Evolutionary conservation across 2,888 invertebrate species (phyloP).

Genomic region (Poecilus cupreus): DNA sequence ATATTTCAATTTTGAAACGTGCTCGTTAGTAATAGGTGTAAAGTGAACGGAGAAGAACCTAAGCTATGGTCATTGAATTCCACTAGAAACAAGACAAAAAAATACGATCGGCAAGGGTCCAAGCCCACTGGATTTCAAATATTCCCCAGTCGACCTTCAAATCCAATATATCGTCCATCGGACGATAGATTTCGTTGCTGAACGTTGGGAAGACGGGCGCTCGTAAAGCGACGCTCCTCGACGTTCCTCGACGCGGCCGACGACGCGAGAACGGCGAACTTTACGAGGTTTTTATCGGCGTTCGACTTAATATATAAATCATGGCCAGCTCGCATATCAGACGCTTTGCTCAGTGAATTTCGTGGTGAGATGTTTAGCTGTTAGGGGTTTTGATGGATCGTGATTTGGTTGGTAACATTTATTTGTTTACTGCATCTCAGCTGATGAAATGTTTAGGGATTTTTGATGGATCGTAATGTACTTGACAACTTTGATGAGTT

Average conservation of each 20-base stretch:
- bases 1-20: no score
- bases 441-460: no score
- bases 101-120: slow-evolving; percentile 23
- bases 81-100: background rate
- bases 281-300: slow-evolving; percentile 35
- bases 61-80: slow-evolving; percentile 36
- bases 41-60: no score
- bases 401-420: background rate
- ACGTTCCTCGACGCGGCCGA: background rate
- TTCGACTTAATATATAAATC: slow-evolving; percentile 27
- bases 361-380: background rate
- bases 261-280: slow-evolving; percentile 14
- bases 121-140: slow-evolving; percentile 34
- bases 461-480: no score
- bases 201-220: background rate
- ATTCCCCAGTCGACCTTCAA: slow-evolving; percentile 1
- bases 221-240: slow-evolving; percentile 11
- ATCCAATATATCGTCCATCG: slow-evolving; percentile 33
- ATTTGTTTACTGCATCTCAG: no score
- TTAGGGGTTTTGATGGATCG: slow-evolving; percentile 6
- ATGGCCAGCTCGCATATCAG: background rate
- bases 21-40: no score
- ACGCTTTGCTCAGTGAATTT: background rate
- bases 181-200: slow-evolving; percentile 14
- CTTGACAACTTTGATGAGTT: no score